Evolutionary conservation across 2,888 invertebrate genomes (phyloP).

Genomic region (Unio pictorum): DNA sequence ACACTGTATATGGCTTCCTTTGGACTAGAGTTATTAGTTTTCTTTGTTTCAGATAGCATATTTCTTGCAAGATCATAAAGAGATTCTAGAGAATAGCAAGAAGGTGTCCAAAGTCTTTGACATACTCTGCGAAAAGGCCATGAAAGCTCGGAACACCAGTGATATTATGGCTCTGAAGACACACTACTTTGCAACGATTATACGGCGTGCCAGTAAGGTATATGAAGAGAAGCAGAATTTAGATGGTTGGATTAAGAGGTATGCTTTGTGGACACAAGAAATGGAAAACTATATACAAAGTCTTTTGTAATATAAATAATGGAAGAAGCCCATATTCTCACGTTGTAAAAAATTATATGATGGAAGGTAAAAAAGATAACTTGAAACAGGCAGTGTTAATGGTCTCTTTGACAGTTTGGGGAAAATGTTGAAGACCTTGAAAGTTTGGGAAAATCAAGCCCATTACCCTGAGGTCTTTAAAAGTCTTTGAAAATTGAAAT

Average conservation of each 20-base stretch:
- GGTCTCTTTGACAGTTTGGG: no score
- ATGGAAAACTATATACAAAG: no score
- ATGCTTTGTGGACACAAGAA: background rate
- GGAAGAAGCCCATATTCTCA: no score
- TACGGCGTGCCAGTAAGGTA: constrained; percentile 37
- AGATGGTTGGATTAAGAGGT: constrained; percentile 59
- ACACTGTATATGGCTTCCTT: no score
- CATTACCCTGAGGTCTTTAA: no score
- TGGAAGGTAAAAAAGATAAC: no score
- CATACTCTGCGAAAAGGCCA: constrained; percentile 90
- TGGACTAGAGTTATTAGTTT: background rate
- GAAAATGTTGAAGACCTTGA: no score
- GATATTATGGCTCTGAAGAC: constrained; percentile 68
- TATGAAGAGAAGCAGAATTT: constrained; percentile 43
- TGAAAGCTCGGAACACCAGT: constrained; percentile 83
- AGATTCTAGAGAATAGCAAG: constrained; percentile 82
- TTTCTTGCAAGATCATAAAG: constrained; percentile 80
- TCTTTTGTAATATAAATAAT: no score
- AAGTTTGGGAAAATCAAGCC: no score
- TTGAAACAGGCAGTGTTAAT: no score
- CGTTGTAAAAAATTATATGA: no score
- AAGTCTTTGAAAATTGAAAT: no score
- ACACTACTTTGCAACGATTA: constrained; percentile 62
- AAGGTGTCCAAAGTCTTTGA: constrained; percentile 85
- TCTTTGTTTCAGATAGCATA: constrained; percentile 68